Evolutionary conservation across 2,888 invertebrate genomes (phyloP), one percentile per base, ranked within the genome.

Genomic region (Gymnoscelis rufifasciata): DNA sequence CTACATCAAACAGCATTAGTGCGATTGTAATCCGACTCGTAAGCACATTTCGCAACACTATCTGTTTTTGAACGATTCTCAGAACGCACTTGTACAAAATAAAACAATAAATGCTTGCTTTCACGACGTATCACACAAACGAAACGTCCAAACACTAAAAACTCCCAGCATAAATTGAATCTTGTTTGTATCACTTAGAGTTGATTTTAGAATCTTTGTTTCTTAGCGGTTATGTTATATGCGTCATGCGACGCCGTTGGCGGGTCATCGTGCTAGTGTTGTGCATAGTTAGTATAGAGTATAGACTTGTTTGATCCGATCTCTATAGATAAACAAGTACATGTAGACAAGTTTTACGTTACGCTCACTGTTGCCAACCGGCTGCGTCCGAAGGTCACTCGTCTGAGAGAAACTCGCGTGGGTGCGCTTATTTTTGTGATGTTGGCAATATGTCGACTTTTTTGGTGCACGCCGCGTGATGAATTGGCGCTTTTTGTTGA

Each of bases 51-150:
- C 58, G 66, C 68, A 59, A 50, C 63, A 59, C 48, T 56, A 62
- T 71, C 73, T 75, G 77, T 74, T 77, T 74, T 69, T 67, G 70
- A 73, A 61, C 68, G 62, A 66, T 78, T 80, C 78, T 75, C 68
- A 71, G 78, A 78, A 79, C 74, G 67, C 82, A 79, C 80, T 79
- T 77, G 77, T 71, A 74, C 73, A 67, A 81, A 80, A 80, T 81
- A 83, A 81, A 83, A 78, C 68, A 74, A 68, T 69, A 67, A 74
- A 77, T 78, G 81, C 84, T 83, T 84, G 81, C 84, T 83, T 84
- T 84, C 83, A 73, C 78, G 66, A 71, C 59, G 56, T 26, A 51
- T 52, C 49, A 49, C 45, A 51, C 57, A 45, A n/a, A 10, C 48
- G 52, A 54, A 68, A 60, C 60, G 51, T 53, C 54, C 65, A 73